Percentiles rank a stretch among this genome's conserved stretches.
Evolutionary conservation across 2,888 invertebrate species (phyloP).

Genomic region (Aradus depressus): DNA sequence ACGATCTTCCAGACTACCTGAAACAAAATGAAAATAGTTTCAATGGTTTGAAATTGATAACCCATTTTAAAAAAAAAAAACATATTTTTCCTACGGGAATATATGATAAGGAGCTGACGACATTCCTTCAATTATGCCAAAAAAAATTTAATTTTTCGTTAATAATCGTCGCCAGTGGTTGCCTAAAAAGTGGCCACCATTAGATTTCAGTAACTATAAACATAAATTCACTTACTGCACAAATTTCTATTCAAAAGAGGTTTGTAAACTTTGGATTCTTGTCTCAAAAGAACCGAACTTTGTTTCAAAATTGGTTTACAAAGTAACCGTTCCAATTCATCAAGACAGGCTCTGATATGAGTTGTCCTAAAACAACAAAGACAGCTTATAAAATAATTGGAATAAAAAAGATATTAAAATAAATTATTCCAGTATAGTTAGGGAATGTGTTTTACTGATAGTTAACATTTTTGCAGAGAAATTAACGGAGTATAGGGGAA

Average conservation of each 20-base stretch:
- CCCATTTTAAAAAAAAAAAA: conserved; percentile 7
- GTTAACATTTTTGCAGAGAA: neutral
- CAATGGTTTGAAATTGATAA: conserved; percentile 14
- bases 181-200: no score
- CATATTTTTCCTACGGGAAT: neutral
- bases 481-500: neutral
- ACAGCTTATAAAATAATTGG: neutral
- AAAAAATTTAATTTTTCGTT: no score
- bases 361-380: conserved; percentile 40
- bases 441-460: no score
- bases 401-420: conserved; percentile 5
- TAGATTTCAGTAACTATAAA: neutral
- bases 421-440: no score
- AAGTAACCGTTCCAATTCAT: conserved; percentile 39
- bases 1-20: conserved; percentile 71
- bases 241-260: conserved; percentile 61
- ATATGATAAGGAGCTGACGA: neutral
- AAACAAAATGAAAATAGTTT: conserved; percentile 35
- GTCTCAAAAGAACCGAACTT: conserved; percentile 35
- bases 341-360: conserved; percentile 48
- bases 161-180: neutral
- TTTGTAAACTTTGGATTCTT: conserved; percentile 56
- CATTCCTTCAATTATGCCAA: neutral
- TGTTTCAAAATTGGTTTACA: conserved; percentile 9
- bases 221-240: conserved; percentile 53